These are phyloP conservation scores for Macropis europaea DNA, from an alignment of 2,888 invertebrate genomes.

Conservation along the genomic window DNA sequence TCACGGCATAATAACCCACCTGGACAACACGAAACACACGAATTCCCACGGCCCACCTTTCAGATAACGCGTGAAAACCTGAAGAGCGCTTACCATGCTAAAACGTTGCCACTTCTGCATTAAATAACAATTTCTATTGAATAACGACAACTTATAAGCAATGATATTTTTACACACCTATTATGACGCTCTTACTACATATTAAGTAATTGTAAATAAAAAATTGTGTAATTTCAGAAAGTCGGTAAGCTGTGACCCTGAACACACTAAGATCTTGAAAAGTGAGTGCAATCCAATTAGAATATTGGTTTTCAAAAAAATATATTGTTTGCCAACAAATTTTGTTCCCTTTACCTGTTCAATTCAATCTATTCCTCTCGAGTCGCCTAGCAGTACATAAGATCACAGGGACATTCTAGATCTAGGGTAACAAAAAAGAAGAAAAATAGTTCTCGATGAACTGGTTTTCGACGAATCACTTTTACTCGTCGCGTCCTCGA, in stretches of 20 bases:
- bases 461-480: not conserved
- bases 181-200: too few species aligned
- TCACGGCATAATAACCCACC: slow-evolving; percentile 39
- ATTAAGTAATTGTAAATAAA: too few species aligned
- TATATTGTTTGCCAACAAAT: too few species aligned
- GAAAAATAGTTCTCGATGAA: not conserved
- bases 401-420: too few species aligned
- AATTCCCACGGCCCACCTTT: slow-evolving; percentile 40
- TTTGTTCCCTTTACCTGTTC: too few species aligned
- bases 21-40: slow-evolving; percentile 23
- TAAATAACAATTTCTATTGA: not conserved
- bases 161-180: not conserved
- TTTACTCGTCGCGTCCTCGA: not conserved
- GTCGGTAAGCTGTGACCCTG: too few species aligned
- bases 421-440: not conserved
- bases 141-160: not conserved
- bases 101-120: not conserved
- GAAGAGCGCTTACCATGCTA: not conserved
- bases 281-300: too few species aligned
- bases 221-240: too few species aligned
- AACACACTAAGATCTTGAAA: too few species aligned
- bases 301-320: too few species aligned
- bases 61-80: not conserved
- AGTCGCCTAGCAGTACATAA: too few species aligned
- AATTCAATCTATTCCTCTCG: too few species aligned